These are phyloP conservation scores for Fabriciana adippe DNA, from an alignment of 2,888 invertebrate species.

Conservation along the genomic window DNA sequence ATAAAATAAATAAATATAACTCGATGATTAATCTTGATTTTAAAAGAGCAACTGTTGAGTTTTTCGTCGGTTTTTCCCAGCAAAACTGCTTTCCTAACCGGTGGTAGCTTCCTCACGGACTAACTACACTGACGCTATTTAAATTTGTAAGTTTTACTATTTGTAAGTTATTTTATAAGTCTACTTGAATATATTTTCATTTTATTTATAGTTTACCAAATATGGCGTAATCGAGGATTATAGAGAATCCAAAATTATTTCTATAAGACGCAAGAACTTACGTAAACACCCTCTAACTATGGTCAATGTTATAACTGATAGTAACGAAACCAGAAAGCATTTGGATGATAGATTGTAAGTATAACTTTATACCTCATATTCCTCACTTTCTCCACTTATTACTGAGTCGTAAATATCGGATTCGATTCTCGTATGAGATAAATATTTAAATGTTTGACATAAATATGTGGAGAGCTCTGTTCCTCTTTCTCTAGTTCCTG, in stretches of 20 bases:
- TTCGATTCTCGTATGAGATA: neutral
- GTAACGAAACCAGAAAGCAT: slow-evolving; percentile 65
- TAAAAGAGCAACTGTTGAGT: too few species aligned
- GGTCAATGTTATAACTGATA: slow-evolving; percentile 68
- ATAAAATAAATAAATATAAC: too few species aligned
- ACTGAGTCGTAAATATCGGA: too few species aligned
- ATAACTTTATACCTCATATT: neutral
- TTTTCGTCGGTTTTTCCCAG: too few species aligned
- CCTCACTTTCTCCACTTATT: too few species aligned
- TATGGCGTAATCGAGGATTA: slow-evolving; percentile 21
- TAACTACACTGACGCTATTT: too few species aligned
- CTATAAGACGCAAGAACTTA: slow-evolving; percentile 49
- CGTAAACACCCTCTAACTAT: slow-evolving; percentile 58
- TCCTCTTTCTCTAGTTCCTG: too few species aligned
- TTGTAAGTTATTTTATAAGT: too few species aligned
- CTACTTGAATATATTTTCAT: neutral
- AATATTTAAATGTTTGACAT: neutral
- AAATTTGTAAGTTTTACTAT: too few species aligned
- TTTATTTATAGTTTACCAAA: slow-evolving; percentile 37
- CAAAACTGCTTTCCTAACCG: too few species aligned
- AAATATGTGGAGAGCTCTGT: neutral
- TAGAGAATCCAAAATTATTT: slow-evolving; percentile 7
- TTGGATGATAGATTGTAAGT: slow-evolving; percentile 71
- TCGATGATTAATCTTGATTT: too few species aligned
- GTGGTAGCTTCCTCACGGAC: too few species aligned